Evolutionary conservation across 2,797 vertebrate species (phyloP).

Genomic region (Chrosomus eos): DNA sequence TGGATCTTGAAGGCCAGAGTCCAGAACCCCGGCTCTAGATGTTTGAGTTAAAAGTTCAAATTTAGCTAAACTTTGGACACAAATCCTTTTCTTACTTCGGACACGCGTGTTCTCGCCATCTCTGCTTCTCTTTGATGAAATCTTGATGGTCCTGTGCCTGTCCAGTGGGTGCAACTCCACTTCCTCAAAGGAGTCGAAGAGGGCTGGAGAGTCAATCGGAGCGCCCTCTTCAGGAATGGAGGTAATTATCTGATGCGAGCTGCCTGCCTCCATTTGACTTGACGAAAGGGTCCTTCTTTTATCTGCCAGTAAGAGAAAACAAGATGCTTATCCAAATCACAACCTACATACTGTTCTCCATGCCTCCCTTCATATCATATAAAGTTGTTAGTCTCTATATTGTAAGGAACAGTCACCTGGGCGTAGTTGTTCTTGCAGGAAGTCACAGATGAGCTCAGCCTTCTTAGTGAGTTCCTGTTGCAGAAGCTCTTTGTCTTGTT

Average conservation of each 20-base stretch:
- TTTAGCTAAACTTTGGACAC: background rate
- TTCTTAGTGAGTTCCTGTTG: conserved; percentile 73
- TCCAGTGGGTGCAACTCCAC: conserved; percentile 68
- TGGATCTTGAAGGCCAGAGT: background rate
- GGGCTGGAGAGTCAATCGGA: conserved; percentile 61
- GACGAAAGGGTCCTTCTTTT: conserved; percentile 64
- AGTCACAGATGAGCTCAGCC: conserved; percentile 74
- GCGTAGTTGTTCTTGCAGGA: conserved; percentile 72
- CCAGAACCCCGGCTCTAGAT: background rate
- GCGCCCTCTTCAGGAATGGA: conserved; percentile 61
- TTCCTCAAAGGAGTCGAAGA: conserved; percentile 74
- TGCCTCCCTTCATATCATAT: background rate
- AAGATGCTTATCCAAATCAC: background rate
- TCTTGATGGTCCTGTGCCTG: conserved; percentile 62
- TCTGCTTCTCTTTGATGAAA: conserved; percentile 68
- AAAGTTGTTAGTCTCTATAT: background rate
- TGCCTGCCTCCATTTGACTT: conserved; percentile 66
- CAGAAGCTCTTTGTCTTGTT: conserved; percentile 75
- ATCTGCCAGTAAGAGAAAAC: conserved; percentile 56
- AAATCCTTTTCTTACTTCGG: conserved; percentile 66
- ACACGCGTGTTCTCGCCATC: conserved; percentile 74
- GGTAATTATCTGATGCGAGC: conserved; percentile 64
- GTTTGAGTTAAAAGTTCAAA: background rate
- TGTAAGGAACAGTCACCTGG: conserved; percentile 60
- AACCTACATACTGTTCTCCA: background rate